Evolutionary conservation across 2,888 invertebrate species (phyloP), one percentile per base, ranked within the genome.

Genomic region (Scelioninae gen. 2): DNA sequence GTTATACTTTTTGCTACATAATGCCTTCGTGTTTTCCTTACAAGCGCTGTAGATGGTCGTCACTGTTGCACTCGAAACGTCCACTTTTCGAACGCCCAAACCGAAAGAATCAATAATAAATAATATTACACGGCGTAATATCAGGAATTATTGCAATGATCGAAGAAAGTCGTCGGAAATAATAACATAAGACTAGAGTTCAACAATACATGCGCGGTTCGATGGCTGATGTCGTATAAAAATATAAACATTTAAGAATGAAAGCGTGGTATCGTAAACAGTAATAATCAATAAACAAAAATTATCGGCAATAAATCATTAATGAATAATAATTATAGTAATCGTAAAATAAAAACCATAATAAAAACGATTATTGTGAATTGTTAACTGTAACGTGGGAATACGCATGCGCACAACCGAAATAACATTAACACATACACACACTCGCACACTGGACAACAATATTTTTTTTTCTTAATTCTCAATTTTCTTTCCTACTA

Each of bases 101-200:
- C 10, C 19, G 9, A 31, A 18, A 31, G 22, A 15, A 9, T n/a
- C 15, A 48, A 68, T 46, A 58, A 68, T 50, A 50, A 60, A 45
- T 58, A 58, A 58, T 35, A 69, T 58, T 61, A 60, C 35, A 41
- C 43, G 18, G 33, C 28, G 52, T 52, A 60, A 60, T 39, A 58
- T 60, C n/a, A 41, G 13, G 1, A 28, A 55, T 57, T 31, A 67
- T 67, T 52, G 35, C 10, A 13, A 33, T 18, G 13, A 58, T 57
- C 39, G 58, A 50, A 41, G 9, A 52, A 35, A 11, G 35, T 52
- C 13, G 10, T 50, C n/a, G 65, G 65, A 39, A 75, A 80, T 75
- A 78, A 79, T 84, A 85, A 84, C 80, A 76, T 82, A 84, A 84
- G 85, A 85, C 85, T 85, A 85, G 85, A 85, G 79, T 84, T 84